Evolutionary conservation across 2,797 vertebrate genomes (phyloP).

Genomic region (Melanotaenia pygmaea): DNA sequence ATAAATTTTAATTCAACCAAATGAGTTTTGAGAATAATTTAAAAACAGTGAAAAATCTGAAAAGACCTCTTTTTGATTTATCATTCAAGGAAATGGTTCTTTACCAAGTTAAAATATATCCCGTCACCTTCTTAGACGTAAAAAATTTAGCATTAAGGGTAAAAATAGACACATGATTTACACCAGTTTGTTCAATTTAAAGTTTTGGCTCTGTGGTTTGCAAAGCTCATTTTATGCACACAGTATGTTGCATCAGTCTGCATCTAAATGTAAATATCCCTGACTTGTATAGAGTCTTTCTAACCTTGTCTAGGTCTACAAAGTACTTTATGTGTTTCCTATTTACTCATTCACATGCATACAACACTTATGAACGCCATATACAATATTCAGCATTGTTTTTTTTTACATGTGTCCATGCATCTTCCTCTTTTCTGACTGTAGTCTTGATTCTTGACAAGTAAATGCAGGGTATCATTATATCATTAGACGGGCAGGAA

Average conservation of each 20-base stretch:
- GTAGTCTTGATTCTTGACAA: not conserved
- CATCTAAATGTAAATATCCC: not conserved
- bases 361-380: not conserved
- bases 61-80: not conserved
- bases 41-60: not conserved
- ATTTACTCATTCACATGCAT: not conserved
- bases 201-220: not conserved
- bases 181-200: not conserved
- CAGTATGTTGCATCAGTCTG: not conserved
- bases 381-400: not conserved
- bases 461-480: not conserved
- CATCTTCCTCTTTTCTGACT: not conserved
- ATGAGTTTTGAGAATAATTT: slow-evolving; percentile 6
- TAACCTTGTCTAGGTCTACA: not conserved
- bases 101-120: not conserved
- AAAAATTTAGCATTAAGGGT: not conserved
- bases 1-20: slow-evolving; percentile 2
- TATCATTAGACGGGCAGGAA: slow-evolving; percentile 18
- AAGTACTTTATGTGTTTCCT: not conserved
- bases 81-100: not conserved
- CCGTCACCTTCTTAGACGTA: not conserved
- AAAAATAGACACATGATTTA: not conserved
- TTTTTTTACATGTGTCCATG: not conserved
- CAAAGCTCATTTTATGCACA: not conserved
- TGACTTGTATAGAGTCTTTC: not conserved